phyloP scores from a whole-genome alignment of 2,888 invertebrate species.

The Tetragnatha montana region DNA sequence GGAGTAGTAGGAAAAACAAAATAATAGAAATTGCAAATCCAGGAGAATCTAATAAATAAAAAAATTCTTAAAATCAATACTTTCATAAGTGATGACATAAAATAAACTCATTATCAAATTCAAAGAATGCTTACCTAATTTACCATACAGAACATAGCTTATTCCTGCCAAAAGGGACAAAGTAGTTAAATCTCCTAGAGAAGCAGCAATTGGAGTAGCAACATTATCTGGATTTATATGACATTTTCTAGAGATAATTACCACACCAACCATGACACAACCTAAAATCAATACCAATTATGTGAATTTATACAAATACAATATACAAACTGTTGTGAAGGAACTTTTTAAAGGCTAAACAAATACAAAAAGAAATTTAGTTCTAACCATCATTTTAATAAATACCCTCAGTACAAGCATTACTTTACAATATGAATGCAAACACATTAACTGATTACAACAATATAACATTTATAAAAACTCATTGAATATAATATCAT shows the following conservation, averaged over 20 bases:
- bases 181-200: slow-evolving; percentile 73
- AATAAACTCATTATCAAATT: not conserved
- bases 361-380: not conserved
- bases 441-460: not conserved
- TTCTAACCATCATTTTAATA: not conserved
- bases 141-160: slow-evolving; percentile 79
- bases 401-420: not conserved
- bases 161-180: slow-evolving; percentile 71
- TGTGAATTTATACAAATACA: too few relatives aligned
- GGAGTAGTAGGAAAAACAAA: slow-evolving; percentile 82
- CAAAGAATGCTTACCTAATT: slow-evolving; percentile 80
- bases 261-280: slow-evolving; percentile 85
- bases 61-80: not conserved
- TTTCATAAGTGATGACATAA: not conserved
- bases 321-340: not conserved
- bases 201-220: slow-evolving; percentile 73
- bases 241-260: slow-evolving; percentile 85
- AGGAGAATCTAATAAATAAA: slow-evolving; percentile 60
- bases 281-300: slow-evolving; percentile 77
- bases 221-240: slow-evolving; percentile 73
- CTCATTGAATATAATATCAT: too few relatives aligned
- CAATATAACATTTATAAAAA: too few relatives aligned
- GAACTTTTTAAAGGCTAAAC: not conserved
- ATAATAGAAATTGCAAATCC: slow-evolving; percentile 86
- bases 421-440: not conserved